phyloP scores from a whole-genome alignment of 2,113 vertebrate genomes.

The Marmota flaviventris region DNA sequence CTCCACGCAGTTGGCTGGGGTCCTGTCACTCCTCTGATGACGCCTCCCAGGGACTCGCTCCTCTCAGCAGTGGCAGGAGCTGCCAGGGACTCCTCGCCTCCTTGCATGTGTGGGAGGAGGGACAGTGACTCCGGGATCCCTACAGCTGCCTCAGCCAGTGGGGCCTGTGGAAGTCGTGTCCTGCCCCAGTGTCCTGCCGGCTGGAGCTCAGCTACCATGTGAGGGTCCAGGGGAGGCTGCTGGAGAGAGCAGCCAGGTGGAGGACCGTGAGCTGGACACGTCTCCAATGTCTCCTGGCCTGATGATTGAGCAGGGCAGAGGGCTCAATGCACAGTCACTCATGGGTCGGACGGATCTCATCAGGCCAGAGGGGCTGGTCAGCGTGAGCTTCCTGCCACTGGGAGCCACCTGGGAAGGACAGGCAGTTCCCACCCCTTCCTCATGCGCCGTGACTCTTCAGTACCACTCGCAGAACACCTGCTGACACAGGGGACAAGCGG shows the following conservation, averaged over 20 bases:
- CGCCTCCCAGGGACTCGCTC: background rate
- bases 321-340: background rate
- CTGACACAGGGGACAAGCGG: background rate
- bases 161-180: background rate
- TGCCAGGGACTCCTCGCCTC: background rate
- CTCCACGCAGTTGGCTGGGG: background rate
- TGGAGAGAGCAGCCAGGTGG: background rate
- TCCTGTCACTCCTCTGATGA: background rate
- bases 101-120: background rate
- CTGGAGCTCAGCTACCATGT: background rate
- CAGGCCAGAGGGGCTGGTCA: background rate
- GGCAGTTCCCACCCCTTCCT: background rate
- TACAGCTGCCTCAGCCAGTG: background rate
- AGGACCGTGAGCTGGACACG: background rate
- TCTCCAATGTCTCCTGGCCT: background rate
- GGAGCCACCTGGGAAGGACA: background rate
- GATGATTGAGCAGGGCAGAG: background rate
- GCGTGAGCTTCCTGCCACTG: background rate
- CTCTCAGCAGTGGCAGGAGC: background rate
- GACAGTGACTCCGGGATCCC: background rate
- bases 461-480: background rate
- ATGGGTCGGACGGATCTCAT: background rate
- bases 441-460: too few relatives aligned
- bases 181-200: background rate
- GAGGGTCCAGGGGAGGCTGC: background rate